phyloP scores from a whole-genome alignment of 2,113 vertebrate species.

The Protobothrops mucrosquamatus region DNA sequence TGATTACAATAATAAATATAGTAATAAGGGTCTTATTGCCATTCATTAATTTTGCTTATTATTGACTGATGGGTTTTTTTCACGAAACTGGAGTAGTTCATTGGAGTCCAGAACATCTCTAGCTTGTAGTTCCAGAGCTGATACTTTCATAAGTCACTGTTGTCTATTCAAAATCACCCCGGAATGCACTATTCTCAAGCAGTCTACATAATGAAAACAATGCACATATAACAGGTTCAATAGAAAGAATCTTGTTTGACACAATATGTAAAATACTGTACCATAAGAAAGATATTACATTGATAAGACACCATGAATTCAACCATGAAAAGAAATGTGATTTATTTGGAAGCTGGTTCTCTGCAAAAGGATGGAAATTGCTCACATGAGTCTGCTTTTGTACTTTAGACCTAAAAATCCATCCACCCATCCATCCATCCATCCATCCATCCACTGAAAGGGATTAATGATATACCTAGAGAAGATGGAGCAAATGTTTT shows the following conservation, averaged over 20 bases:
- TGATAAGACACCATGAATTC: constrained; percentile 13
- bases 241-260: constrained; percentile 62
- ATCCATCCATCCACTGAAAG: neutral
- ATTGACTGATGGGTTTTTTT: constrained; percentile 57
- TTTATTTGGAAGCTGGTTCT: neutral
- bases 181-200: constrained; percentile 88
- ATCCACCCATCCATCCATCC: neutral
- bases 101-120: constrained; percentile 80
- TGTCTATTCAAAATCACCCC: constrained; percentile 84
- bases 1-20: constrained; percentile 52
- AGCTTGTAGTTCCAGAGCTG: constrained; percentile 84
- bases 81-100: constrained; percentile 58
- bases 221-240: constrained; percentile 78
- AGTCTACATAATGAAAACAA: constrained; percentile 94
- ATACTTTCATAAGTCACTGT: constrained; percentile 80
- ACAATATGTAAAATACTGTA: constrained; percentile 63
- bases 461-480: neutral
- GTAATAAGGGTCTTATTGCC: constrained; percentile 71
- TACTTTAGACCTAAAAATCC: neutral
- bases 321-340: neutral
- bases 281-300: constrained; percentile 60
- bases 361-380: neutral
- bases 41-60: constrained; percentile 65
- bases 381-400: neutral
- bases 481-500: neutral